Base-by-base conservation (phyloP, 2,113 vertebrate genomes). In the Sebastes fasciatus region DNA sequence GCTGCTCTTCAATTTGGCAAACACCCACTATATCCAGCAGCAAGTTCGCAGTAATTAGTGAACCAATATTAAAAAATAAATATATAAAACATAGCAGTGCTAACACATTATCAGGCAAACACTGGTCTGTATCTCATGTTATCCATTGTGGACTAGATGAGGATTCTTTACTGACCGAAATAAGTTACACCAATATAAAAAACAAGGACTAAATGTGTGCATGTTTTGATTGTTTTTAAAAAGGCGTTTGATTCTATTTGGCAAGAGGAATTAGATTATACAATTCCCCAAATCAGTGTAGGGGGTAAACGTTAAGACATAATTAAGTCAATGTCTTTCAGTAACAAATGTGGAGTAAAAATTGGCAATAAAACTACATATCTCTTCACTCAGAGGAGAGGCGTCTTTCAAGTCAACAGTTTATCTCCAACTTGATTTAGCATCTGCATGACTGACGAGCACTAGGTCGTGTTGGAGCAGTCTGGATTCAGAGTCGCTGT, bases 1-100 rank as follows among this genome's bases (percentile, higher is more conserved):
- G 63, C 40, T 57, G 49, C 71, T 68, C 45, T 67, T 79, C 52
- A 61, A 58, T 84, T 86, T 85, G 79, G 89, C 87, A 83, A 60
- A 87, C 83, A 68, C 63, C 76, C 77, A 69, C 60, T 26, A 77
- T 43, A 89, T 80, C 71, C 71, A 70, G 69, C 63, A 75, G 72
- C 82, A 34, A 66, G 51, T 43, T 21, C 51, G 77, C 66, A 48
- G 64, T 9, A 21, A 55, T 3, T 17, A 54, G 19, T 54, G 72
- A 88, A 70, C 42, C 19, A 34, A 34, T 21, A 21, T 43, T 48
- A 43, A 60, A 81, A 74, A 78, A 62, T 58, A 26, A 14, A 72
- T 63, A 42, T 34, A 34, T 43, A 6, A 17, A 19, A 4, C 63
- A 19, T 54, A 40, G 49, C 67, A 40, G 66, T 52, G 48, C 14